phyloP scores from a whole-genome alignment of 2,888 invertebrate species.

The Saturnia japonica region DNA sequence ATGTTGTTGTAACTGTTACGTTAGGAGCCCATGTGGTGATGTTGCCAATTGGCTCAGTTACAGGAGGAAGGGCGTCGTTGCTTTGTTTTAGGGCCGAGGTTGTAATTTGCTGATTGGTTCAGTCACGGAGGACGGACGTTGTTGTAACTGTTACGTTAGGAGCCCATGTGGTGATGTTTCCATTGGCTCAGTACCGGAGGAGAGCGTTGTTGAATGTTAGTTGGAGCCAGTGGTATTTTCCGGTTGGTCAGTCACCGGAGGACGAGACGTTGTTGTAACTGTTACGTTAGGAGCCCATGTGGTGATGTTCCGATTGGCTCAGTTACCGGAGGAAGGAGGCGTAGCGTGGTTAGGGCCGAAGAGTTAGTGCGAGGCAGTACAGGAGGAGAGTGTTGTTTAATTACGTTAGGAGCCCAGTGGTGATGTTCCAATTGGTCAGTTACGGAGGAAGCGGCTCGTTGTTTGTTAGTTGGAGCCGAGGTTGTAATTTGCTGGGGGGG shows the following conservation, averaged over 20 bases:
- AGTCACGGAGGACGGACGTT: not conserved
- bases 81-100: no score
- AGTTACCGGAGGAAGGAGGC: no score
- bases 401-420: not conserved
- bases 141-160: not conserved
- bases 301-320: not conserved
- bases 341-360: no score
- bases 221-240: no score
- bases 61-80: not conserved
- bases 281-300: not conserved
- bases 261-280: not conserved
- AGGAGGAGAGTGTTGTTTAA: not conserved
- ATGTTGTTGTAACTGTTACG: not conserved
- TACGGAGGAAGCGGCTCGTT: not conserved
- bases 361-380: no score
- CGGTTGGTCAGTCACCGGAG: conserved; percentile 1
- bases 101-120: not conserved
- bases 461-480: not conserved
- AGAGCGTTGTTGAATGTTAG: not conserved
- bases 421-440: not conserved
- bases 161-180: not conserved
- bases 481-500: not conserved
- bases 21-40: not conserved
- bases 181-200: conserved; percentile 5
- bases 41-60: no score